These are phyloP conservation scores for Pachyramphus minor DNA, from an alignment of 2,113 vertebrate genomes.

Conservation along the genomic window DNA sequence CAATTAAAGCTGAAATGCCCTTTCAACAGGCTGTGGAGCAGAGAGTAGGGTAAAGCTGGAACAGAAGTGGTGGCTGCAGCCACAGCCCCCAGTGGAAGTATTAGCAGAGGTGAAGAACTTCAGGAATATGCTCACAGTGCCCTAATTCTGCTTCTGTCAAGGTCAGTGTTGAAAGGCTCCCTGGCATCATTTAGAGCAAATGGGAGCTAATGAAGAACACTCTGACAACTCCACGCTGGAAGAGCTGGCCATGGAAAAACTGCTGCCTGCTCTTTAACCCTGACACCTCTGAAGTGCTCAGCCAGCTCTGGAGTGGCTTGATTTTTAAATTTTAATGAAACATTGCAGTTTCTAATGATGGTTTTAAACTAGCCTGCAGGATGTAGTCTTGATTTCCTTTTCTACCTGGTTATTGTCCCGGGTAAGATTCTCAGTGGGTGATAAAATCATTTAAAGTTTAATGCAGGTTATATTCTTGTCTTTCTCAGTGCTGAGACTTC, in stretches of 20 bases:
- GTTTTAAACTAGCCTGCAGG: background rate
- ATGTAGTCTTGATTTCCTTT: background rate
- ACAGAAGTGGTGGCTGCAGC: background rate
- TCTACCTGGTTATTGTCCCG: background rate
- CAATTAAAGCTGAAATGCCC: background rate
- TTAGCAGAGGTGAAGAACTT: background rate
- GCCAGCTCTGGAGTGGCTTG: background rate
- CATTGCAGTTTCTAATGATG: background rate
- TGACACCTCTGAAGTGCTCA: rapidly evolving
- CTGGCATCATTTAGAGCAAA: background rate
- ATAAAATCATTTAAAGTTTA: background rate
- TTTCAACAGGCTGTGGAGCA: background rate
- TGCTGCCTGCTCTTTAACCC: background rate
- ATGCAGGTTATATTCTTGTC: background rate
- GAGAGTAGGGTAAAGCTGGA: background rate
- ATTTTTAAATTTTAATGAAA: background rate
- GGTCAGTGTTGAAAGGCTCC: background rate
- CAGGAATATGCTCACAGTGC: rapidly evolving
- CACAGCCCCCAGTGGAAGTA: background rate
- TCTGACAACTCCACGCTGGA: rapidly evolving
- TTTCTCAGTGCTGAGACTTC: background rate
- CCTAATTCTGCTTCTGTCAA: background rate
- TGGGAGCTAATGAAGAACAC: background rate
- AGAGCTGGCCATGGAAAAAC: background rate
- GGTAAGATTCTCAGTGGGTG: background rate